Conservation (phyloP, 1,140 invertebrate genomes). For the Mercenaria mercenaria region DNA sequence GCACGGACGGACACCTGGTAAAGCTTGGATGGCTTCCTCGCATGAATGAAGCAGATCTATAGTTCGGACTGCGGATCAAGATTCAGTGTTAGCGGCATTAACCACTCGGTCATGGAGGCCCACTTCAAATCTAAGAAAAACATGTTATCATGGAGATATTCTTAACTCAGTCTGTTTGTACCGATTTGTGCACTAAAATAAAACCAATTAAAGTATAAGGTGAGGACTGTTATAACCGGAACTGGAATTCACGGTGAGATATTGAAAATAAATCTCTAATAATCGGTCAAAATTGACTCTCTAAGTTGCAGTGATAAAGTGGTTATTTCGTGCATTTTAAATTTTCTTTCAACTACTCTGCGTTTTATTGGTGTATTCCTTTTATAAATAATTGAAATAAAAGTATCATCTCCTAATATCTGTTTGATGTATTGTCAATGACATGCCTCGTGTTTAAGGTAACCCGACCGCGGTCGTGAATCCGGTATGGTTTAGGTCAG, state of each 20-base stretch:
- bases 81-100: too few species aligned
- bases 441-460: neutral
- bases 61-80: too few species aligned
- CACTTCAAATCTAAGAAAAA: too few species aligned
- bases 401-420: conserved; percentile 50
- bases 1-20: too few species aligned
- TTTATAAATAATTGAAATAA: conserved; percentile 49
- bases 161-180: too few species aligned
- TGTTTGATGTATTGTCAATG: conserved; percentile 53
- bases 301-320: conserved; percentile 2
- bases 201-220: neutral
- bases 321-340: conserved; percentile 27
- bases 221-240: neutral
- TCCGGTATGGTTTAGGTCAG: neutral
- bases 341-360: neutral
- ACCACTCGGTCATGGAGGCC: too few species aligned
- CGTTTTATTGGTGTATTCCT: neutral
- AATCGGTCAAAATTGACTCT: conserved; percentile 10
- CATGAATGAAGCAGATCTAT: too few species aligned
- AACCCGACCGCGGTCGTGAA: neutral
- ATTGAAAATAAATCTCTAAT: conserved; percentile 25
- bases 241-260: conserved; percentile 5
- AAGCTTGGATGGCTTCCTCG: too few species aligned
- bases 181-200: neutral
- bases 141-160: too few species aligned